phyloP scores from a whole-genome alignment of 2,113 vertebrate genomes.

The Atrichornis clamosus region DNA sequence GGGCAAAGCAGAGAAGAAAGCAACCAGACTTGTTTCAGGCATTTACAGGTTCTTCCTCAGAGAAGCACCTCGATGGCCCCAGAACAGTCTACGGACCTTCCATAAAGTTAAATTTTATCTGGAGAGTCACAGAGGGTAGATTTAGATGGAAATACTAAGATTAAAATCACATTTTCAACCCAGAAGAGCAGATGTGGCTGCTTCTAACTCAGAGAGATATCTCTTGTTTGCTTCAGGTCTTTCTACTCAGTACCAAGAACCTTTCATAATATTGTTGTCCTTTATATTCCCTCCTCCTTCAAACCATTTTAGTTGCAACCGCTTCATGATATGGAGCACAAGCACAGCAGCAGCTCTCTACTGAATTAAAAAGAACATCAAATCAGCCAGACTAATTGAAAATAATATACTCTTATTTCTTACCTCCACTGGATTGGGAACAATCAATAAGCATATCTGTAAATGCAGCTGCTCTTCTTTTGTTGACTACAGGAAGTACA shows the following conservation, averaged over 20 bases:
- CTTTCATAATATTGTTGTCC: not conserved
- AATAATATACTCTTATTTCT: not conserved
- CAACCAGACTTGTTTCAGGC: not conserved
- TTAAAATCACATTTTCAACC: not conserved
- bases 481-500: constrained; percentile 55
- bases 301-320: not conserved
- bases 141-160: not conserved
- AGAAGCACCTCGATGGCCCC: not conserved
- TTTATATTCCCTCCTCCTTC: not conserved
- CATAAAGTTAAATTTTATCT: not conserved
- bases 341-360: not conserved
- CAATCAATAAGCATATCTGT: not conserved
- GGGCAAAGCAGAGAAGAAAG: not conserved
- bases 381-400: not conserved
- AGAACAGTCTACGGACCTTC: not conserved
- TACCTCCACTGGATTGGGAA: not conserved
- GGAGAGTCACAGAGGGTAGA: not conserved
- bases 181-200: not conserved
- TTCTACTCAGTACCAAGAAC: not conserved
- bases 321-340: not conserved
- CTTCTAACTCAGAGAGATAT: not conserved
- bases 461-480: constrained; percentile 55
- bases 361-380: not conserved
- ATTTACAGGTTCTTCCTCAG: not conserved
- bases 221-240: not conserved